These are phyloP conservation scores for Lepidocyrtoides sp. DNA, from an alignment of 2,888 invertebrate genomes.

Conservation along the genomic window DNA sequence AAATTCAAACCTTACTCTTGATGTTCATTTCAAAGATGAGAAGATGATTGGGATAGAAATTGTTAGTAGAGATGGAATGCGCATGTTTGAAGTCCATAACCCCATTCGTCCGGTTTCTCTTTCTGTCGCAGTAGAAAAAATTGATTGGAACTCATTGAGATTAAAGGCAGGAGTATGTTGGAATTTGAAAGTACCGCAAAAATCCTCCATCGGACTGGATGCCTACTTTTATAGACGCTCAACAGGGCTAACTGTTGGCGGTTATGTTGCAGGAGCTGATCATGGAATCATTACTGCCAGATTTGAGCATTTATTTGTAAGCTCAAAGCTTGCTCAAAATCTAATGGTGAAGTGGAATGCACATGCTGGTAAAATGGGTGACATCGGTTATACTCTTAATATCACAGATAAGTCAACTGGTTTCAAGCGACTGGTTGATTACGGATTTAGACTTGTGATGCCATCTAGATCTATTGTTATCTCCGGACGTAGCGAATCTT, in stretches of 20 bases:
- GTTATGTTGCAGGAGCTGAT: slow-evolving; percentile 70
- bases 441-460: slow-evolving; percentile 82
- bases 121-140: slow-evolving; percentile 82
- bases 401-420: slow-evolving; percentile 76
- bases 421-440: slow-evolving; percentile 74
- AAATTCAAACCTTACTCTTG: slow-evolving; percentile 75
- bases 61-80: slow-evolving; percentile 80
- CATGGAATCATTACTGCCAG: slow-evolving; percentile 73
- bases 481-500: slow-evolving; percentile 34
- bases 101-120: slow-evolving; percentile 85
- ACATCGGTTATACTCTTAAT: slow-evolving; percentile 84
- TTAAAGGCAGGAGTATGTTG: slow-evolving; percentile 85
- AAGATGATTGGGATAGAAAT: slow-evolving; percentile 83
- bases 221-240: slow-evolving; percentile 60
- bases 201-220: slow-evolving; percentile 83
- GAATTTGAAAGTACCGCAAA: slow-evolving; percentile 83
- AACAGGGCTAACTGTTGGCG: slow-evolving; percentile 55
- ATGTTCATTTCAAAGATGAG: slow-evolving; percentile 73
- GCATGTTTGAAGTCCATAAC: slow-evolving; percentile 85
- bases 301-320: slow-evolving; percentile 67
- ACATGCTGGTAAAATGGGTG: slow-evolving; percentile 64
- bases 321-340: slow-evolving; percentile 70
- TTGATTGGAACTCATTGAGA: slow-evolving; percentile 72
- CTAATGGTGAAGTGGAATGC: slow-evolving; percentile 61
- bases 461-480: slow-evolving; percentile 85